Conservation (phyloP, 2,113 vertebrate genomes). For the Hippocampus guttulatus region DNA sequence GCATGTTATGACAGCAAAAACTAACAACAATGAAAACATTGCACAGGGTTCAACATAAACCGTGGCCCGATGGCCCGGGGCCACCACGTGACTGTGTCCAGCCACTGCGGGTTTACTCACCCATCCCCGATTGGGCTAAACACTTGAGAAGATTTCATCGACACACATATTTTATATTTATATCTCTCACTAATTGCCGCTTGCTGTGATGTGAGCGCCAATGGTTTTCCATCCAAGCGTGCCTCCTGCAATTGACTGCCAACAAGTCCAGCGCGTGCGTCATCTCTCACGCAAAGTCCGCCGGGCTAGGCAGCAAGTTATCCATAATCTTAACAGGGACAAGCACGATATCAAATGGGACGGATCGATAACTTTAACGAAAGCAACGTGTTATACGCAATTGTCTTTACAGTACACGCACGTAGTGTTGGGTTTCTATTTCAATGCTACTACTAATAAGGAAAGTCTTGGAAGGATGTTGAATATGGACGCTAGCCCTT, state of each 20-base stretch:
- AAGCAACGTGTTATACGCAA: not conserved
- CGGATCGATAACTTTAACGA: not conserved
- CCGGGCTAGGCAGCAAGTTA: not conserved
- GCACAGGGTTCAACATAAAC: no score
- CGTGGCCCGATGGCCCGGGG: no score
- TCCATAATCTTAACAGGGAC: not conserved
- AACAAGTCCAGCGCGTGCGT: not conserved
- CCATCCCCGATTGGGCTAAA: no score
- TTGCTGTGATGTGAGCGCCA: not conserved
- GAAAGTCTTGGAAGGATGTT: constrained; percentile 27
- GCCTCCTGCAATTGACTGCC: not conserved
- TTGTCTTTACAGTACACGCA: no score
- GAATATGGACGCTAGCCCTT: constrained; percentile 47
- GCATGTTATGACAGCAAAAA: no score
- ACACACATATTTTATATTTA: no score
- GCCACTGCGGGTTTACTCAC: no score
- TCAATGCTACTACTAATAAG: constrained; percentile 11
- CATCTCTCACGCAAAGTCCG: no score
- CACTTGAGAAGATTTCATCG: no score
- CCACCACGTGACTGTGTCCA: no score
- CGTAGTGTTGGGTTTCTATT: constrained; percentile 7
- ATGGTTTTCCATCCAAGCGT: not conserved
- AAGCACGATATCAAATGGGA: not conserved
- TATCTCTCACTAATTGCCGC: no score
- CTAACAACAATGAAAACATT: no score